Evolutionary conservation across 2,888 invertebrate genomes (phyloP), one percentile per base, ranked within the genome.

Genomic region (Sturmia bella): DNA sequence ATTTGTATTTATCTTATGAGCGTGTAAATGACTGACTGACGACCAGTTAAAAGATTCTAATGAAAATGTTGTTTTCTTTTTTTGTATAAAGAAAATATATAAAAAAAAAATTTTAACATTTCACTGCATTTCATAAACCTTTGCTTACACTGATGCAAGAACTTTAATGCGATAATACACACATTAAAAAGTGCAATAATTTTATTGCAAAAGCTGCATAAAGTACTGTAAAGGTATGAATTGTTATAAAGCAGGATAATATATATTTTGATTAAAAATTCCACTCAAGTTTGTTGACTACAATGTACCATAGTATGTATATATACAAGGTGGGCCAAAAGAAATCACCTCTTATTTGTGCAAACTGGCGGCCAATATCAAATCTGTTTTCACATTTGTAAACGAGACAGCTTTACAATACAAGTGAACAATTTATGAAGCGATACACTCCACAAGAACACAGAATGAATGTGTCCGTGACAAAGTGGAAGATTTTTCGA

Each of bases 91-190:
- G 12, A 56, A 57, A 57, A 17, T 4, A 61, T 24, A 61, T 5
- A 39, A 24, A 57, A 0, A 43, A 19, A 64, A 54, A 68, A 56
- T 48, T 72, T 39, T 59, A 73, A 43, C 27, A 45, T 73, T 73
- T 45, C 45, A 76, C 61, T 61, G 45, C 19, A 19, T 32, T 68
- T 32, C 64, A 54, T 78, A 75, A 78, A 82, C 41, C 68, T 77
- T 64, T 56, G 43, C 41, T 56, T 57, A 32, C 32, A 66, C 54
- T 64, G 63, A 13, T 45, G 39, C 50, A 64, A 52, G 43, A 59
- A 69, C 52, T 70, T 73, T 69, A 81, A 70, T 24, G 64, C 56
- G 32, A 54, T 82, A 78, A 82, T 78, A 66, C 52, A 45, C 66
- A 45, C 76, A 68, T 73, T 59, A 73, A 73, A 64, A 61, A 19